Conservation (phyloP, 2,888 invertebrate genomes). For the Sipha maydis region DNA sequence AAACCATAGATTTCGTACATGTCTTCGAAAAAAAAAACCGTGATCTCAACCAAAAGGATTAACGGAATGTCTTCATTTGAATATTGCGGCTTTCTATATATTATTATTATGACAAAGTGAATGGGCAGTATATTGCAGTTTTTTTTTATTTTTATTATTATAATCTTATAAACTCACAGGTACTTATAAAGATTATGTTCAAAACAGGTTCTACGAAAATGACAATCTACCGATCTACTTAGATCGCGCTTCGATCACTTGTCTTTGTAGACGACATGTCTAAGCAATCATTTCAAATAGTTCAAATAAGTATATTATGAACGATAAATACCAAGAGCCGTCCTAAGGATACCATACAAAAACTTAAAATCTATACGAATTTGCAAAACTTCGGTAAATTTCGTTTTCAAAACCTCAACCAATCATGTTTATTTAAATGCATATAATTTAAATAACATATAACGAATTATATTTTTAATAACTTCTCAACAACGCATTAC, state of each 20-base stretch:
- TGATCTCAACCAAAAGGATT: not conserved
- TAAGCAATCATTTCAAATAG: not conserved
- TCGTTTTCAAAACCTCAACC: too few relatives aligned
- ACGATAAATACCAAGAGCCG: too few relatives aligned
- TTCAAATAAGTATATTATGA: too few relatives aligned
- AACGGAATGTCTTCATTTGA: not conserved
- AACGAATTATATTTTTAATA: too few relatives aligned
- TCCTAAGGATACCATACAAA: too few relatives aligned
- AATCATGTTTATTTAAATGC: too few relatives aligned
- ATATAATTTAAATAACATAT: too few relatives aligned
- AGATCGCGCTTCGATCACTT: not conserved
- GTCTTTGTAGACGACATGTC: not conserved
- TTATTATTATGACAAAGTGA: not conserved
- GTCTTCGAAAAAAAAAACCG: not conserved
- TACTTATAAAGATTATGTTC: slow-evolving; percentile 18
- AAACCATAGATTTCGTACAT: not conserved
- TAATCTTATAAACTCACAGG: not conserved
- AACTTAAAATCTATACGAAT: too few relatives aligned
- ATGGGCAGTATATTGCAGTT: not conserved
- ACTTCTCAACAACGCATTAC: too few relatives aligned
- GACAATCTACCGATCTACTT: slow-evolving; percentile 5
- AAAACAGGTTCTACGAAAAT: slow-evolving; percentile 43
- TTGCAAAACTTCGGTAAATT: too few relatives aligned
- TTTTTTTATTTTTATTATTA: not conserved
- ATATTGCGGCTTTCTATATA: slow-evolving; percentile 9